phyloP scores from a whole-genome alignment of 2,797 vertebrate species.

The Sternotherus odoratus region DNA sequence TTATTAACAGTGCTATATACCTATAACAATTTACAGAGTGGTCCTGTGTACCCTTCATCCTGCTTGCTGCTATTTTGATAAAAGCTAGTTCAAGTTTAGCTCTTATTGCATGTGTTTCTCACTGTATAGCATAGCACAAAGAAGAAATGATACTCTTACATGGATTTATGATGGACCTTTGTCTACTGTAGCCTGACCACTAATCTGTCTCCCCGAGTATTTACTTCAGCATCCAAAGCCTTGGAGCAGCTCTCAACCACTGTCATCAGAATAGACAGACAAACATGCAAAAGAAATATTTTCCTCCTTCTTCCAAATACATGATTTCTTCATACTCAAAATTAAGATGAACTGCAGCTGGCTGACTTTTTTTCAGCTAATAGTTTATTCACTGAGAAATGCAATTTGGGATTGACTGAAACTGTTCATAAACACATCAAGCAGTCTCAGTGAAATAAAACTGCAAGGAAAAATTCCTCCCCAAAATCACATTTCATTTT shows the following conservation, averaged over 20 bases:
- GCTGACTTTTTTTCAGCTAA: not conserved
- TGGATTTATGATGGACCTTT: not conserved
- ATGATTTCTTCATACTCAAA: not conserved
- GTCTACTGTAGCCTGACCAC: not conserved
- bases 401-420: not conserved
- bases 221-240: not conserved
- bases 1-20: not conserved
- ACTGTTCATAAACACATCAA: not conserved
- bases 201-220: not conserved
- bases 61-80: not conserved
- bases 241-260: not conserved
- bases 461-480: not conserved
- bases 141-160: not conserved
- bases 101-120: not conserved
- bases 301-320: not conserved
- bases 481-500: not conserved
- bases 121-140: not conserved
- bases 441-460: not conserved
- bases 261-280: not conserved
- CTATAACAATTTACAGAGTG: not conserved
- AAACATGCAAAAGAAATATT: not conserved
- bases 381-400: not conserved
- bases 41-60: not conserved
- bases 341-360: not conserved
- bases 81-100: not conserved